Evolutionary conservation across 2,797 vertebrate genomes (phyloP), one percentile per base, ranked within the genome.

Genomic region (Alosa sapidissima): DNA sequence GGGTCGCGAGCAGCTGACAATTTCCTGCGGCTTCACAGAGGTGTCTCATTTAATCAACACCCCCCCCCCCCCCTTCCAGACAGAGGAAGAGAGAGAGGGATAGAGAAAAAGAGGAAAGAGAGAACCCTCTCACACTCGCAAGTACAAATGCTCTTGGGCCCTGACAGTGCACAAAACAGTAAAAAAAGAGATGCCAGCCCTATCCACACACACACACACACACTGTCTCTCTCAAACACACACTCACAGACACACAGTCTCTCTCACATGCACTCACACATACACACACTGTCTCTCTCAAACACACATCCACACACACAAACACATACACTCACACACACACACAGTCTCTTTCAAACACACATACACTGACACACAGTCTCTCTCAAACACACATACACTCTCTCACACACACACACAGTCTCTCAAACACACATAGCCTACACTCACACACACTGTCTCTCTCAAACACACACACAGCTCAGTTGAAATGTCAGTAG

Each of bases 21-120:
- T 36, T 36, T 72, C 65, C 65, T 72, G 65, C 41, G 28, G 72
- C 36, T 1, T 78, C 72, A 7, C 36, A 47, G 81, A 88, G 55
- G 75, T 86, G 84, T 82, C 55, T 68, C 49, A 81, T 89, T 85
- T 89, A 87, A 86, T 87, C 55, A 86, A 52, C 48, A 81, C 52
- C n/a, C 41, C 33, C 36, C 48, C 47, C 52, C 72, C n/a, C 52
- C 49, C 21, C 45, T 2, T 2, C 9, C 36, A 60, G 33, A 54
- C 55, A 83, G 60, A 2, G 49, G 24, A n/a, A 54, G 36, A 28
- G 82, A 41, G 60, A 36, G 36, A 55, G 52, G 9, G 54, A 45
- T 28, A 6, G 33, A 41, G 28, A 54, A 16, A 55, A n/a, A 33
- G 72, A n/a, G 81, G 16, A 6, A 14, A 58, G 16, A 36, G 14